Base-by-base conservation (phyloP, 2,113 vertebrate genomes). In the Rhipidura dahli region DNA sequence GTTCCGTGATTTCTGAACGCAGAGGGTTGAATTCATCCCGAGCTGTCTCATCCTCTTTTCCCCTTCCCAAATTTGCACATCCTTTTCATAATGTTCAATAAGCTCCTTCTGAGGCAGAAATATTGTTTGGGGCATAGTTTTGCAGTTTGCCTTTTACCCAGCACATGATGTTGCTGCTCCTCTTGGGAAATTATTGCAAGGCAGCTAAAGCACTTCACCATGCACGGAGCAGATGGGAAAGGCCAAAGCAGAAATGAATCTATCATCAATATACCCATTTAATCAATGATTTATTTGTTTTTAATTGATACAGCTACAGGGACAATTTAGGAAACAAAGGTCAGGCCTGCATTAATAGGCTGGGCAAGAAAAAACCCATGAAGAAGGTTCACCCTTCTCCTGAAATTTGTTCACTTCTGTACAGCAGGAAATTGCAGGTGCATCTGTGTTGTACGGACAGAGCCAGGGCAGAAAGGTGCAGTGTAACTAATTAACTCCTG, bases 141-240 rank as follows among this genome's bases (percentile, higher is more conserved):
- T 90, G 61, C 64, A 42, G 23, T 63, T 82, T 95, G 91, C 68
- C 76, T 94, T 95, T 87, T 84, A 64, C 59, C 70, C 75, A 85
- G 84, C 68, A 54, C 24, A 50, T 18, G 13, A 54, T 65, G 82
- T 83, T 90, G 86, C 90, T 92, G 78, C 75, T 96, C 66, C 97
- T 97, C 97, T 44, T 92, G 96, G 97, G 97, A 98, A 98, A 98
- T 97, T 88, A 97, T 59, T 75, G 84, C 57, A 90, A 97, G 89
- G 70, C 69, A 69, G 61, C 88, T 66, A 33, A 95, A 95, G 75
- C 42, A 71, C 81, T 93, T 85, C 88, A 86, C 91, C 70, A 11
- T 68, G 81, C 89, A 92, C 47, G 30, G 50, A 96, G 44, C 93
- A 95, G 90, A 96, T 94, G 96, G 96, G 68, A 94, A 96, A 96